Evolutionary conservation across 2,113 vertebrate genomes (phyloP).

Genomic region (Lycocorax pyrrhopterus): DNA sequence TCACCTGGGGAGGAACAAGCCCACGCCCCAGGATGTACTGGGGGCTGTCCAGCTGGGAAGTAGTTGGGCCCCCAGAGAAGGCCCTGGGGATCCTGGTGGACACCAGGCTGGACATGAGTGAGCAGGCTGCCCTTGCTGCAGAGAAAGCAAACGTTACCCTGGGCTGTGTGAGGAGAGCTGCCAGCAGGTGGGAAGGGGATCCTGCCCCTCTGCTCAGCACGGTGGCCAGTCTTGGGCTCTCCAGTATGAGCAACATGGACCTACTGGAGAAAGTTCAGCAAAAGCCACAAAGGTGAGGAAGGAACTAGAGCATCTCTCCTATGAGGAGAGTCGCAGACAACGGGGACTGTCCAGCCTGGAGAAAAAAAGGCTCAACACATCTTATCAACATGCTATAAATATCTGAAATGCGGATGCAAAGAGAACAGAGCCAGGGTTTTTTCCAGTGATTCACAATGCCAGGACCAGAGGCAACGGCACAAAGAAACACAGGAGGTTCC

Average conservation of each 20-base stretch:
- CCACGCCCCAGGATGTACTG: fast-evolving
- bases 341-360: background rate
- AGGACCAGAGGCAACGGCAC: background rate
- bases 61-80: background rate
- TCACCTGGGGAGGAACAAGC: background rate
- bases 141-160: background rate
- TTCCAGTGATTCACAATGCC: background rate
- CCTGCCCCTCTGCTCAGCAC: background rate
- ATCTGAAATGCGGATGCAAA: background rate
- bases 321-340: background rate
- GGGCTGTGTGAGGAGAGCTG: background rate
- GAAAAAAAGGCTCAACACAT: background rate
- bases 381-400: background rate
- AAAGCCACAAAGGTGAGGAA: background rate
- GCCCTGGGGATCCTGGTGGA: background rate
- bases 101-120: background rate
- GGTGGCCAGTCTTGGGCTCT: background rate
- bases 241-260: fast-evolving
- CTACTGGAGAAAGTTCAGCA: background rate
- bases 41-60: background rate
- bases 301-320: background rate
- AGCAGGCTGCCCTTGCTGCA: background rate
- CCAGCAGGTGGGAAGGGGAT: background rate
- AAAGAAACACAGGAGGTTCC: background rate
- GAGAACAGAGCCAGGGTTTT: background rate